Evolutionary conservation across 2,888 invertebrate species (phyloP), one percentile per base, ranked within the genome.

Genomic region (Laothoe populi): DNA sequence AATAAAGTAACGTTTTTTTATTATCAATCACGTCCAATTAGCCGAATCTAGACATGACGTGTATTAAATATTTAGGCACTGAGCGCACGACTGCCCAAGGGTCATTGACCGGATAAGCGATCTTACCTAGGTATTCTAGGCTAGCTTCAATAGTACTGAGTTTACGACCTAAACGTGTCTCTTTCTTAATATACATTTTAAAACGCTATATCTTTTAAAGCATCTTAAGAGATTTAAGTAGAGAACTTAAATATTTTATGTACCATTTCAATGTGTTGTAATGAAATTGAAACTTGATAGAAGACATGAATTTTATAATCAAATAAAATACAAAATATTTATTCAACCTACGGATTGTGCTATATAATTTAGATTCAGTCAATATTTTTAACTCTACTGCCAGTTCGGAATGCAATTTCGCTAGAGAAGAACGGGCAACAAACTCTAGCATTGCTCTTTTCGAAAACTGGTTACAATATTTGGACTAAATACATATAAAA

Each of bases 41-140:
- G 19, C 19, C 11, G 53, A 53, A 53, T 35, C 3, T 53, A 53
- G 53, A 35, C 35, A 11, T 19, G 46, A 31, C 53, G 53, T 10
- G 16, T 53, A 31, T 19, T 53, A 16, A 31, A 53, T 53, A 53
- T 35, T 53, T 53, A 35, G 31, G 53, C 35, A 31, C 53, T 19
- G n/a, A 19, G 31, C 31, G 19, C 19, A 31, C 35, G 53, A 5
- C 16, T 49, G n/a, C 16, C 63, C 63, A 62, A 63, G 44, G 69
- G 65, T 65, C 68, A 61, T 23, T 42, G 69, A 62, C 66, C 69
- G 65, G 63, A 45, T 59, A 44, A 62, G 62, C 66, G 65, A 69
- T 65, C 66, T 66, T 63, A 70, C 65, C 69, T 69, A 68, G 65
- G 66, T 64, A 65, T 64, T 59, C 59, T 59, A 35, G 31, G 11